Evolutionary conservation across 2,113 vertebrate genomes (phyloP), one percentile per base, ranked within the genome.

Genomic region (Motacilla alba): DNA sequence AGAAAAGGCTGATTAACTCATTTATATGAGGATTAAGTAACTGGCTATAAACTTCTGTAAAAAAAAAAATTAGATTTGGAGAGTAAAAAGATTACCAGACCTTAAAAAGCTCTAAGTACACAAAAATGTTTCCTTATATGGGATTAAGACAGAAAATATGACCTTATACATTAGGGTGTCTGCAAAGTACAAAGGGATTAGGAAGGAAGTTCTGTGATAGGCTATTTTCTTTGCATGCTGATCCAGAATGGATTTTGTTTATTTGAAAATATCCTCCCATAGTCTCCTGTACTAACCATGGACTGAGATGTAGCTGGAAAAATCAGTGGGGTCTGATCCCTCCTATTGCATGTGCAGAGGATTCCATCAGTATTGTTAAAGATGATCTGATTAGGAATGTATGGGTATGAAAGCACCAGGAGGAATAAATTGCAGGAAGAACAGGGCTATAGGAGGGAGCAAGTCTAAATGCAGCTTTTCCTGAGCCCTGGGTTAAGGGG

Each of bases 71-170:
- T 17, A 59, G 39, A 70, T 89, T 87, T 93, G 31, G 33, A 82
- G 55, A 46, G n/a, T 64, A 73, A 75, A 89, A 94, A 67, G 89
- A 83, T 90, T 93, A 93, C 50, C 26, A 69, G 53, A 37, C 26
- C 21, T 83, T 83, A 86, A 85, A 79, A 81, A 90, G 66, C 3
- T 28, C 0, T 80, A 83, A 93, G 35, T 89, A 77, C 19, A 50
- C 73, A 58, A 89, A 89, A 79, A 50, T 13, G 21, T 88, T 94
- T 80, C 39, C 21, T 92, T 59, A 94, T 35, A 81, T 15, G 6
- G 63, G 80, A 92, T 96, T 94, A 94, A 97, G 82, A 10, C 13
- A 90, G 55, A 89, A 90, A 70, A 74, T 81, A 66, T 6, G 7
- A 47, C 63, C 21, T 83, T 90, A 17, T 39, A 53, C 41, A 82